Evolutionary conservation across 2,113 vertebrate species (phyloP), one percentile per base, ranked within the genome.

Genomic region (Scartelaos histophorus): DNA sequence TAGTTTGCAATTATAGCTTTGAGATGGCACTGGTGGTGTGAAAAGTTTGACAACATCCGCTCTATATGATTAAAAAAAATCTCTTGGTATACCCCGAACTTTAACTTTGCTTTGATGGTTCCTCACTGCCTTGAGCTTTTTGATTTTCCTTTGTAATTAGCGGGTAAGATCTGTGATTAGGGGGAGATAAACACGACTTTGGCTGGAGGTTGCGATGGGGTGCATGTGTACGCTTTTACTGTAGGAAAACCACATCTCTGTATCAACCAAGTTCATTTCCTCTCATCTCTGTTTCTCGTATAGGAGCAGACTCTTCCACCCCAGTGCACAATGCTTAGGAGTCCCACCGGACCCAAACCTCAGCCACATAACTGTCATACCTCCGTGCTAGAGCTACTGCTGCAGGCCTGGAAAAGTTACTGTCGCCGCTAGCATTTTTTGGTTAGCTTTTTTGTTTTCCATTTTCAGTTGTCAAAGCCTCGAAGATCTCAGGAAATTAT

Each of bases 221-320:
- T 61, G 71, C 72, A 70, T 70, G 69, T 79, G 74, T 25, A 70
- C 88, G 85, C 79, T 75, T 56, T 84, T 79, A 79, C 84, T 77
- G 81, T 73, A 74, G 71, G 71, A 80, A 86, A 88, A 86, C 88
- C 87, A 0, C 82, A 82, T 67, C 75, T 61, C 76, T 82, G 64
- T 83, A 86, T 85, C 83, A 75, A 80, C 80, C 84, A 81, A 84
- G 84, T 75, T 78, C 16, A 88, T 89, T 88, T 88, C 83, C 86
- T 88, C 70, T 73, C 78, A 71, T 87, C 68, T 85, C 72, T 66
- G 80, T 58, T 71, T 76, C 76, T 78, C 64, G 60, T 74, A 78
- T 70, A 68, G 60, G 72, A 66, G 73, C n/a, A 38, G 56, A 70
- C 62, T 75, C 70, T 61, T 68, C 57, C 29, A 79, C 54, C 46